Evolutionary conservation across 2,888 invertebrate genomes (phyloP).

Genomic region (Sminthurides aquaticus): DNA sequence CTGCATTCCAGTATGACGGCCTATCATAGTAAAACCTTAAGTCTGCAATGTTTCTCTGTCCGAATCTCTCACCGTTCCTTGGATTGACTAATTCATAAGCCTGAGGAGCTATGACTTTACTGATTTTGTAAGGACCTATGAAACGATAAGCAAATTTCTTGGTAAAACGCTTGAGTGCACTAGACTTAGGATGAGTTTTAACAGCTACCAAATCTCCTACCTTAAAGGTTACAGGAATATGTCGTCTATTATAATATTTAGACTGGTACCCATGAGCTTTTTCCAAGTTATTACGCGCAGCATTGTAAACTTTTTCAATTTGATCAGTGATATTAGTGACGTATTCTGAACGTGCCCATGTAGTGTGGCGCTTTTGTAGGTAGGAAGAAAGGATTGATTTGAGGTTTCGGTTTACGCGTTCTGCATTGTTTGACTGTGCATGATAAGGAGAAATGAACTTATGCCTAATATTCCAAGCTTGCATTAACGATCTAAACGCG

Average conservation of each 20-base stretch:
- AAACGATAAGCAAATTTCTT: constrained; percentile 18
- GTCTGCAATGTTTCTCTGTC: neutral
- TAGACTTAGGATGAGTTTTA: constrained; percentile 20
- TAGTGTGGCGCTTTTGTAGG: constrained; percentile 3
- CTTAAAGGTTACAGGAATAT: neutral
- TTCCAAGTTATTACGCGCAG: constrained; percentile 3
- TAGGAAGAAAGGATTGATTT: constrained; percentile 22
- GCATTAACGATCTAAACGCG: constrained; percentile 17
- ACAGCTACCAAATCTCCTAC: constrained; percentile 27
- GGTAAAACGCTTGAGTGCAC: constrained; percentile 14
- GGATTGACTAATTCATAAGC: neutral
- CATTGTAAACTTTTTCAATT: neutral
- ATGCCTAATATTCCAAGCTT: constrained; percentile 23
- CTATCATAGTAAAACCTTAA: neutral
- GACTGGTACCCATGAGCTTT: constrained; percentile 19
- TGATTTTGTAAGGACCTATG: constrained; percentile 14
- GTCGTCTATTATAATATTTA: constrained; percentile 10
- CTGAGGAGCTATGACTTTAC: neutral
- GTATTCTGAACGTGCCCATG: constrained; percentile 21
- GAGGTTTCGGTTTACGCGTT: constrained; percentile 30
- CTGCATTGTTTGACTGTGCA: constrained; percentile 30
- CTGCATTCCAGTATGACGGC: neutral
- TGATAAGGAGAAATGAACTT: constrained; percentile 33
- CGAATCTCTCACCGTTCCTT: neutral
- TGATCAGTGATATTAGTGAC: neutral